Evolutionary conservation across 1,140 invertebrate genomes (phyloP), one percentile per base, ranked within the genome.

Genomic region (Caenorhabditis brenneri): DNA sequence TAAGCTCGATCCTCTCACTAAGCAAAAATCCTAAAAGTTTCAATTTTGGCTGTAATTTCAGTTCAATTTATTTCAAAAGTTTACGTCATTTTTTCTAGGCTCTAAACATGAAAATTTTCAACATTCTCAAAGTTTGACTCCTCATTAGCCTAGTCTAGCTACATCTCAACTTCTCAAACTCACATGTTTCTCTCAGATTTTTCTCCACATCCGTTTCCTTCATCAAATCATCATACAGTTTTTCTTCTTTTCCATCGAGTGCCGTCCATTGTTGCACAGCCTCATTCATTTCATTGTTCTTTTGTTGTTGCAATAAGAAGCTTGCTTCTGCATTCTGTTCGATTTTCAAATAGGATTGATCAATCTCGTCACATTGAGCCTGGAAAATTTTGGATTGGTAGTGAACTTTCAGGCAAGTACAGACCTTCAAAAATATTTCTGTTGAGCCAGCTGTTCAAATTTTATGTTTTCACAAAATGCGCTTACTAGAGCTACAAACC

Each of bases 221-320:
- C 10, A 12, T 42, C 9, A 74, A 42, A 24, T 74, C 65, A 16
- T 42, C 65, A 31, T 74, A 42, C 19, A 74, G 36, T 42, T 74
- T 74, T 36, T 42, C 65, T 36, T 74, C 65, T 74, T 74, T 74
- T 74, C 33, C 65, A 42, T 74, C 65, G 9, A 74, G 36, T n/a
- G 65, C 22, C 36, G 65, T 24, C 65, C 65, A 74, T 74, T 74
- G 36, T 24, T 74, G 65, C 36, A 74, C 36, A 24, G 65, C 65
- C 65, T 74, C 65, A 74, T 74, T 74, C 65, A 74, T 74, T 74
- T 74, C 65, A 74, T 74, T 74, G 65, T 42, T 74, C 36, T 42
- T 74, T 74, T 74, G 65, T 74, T 74, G 65, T 74, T 74, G 65
- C 36, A 74, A 74, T 74, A 74, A 42, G 36, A 74, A 74, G 65